These are phyloP conservation scores for Calidris pygmaea DNA, from an alignment of 2,113 vertebrate species.

Conservation along the genomic window DNA sequence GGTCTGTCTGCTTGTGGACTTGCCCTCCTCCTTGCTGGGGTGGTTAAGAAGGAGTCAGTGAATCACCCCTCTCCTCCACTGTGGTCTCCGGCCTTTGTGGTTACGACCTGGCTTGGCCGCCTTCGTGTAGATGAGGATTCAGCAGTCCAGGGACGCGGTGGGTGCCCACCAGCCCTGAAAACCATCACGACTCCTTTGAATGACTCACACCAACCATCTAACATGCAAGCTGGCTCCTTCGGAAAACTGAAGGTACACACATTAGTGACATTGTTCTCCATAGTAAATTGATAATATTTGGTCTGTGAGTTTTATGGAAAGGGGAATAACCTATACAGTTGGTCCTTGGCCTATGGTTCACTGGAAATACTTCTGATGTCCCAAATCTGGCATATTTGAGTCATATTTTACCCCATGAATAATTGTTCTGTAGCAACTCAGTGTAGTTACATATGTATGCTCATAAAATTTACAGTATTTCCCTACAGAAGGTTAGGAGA, in stretches of 20 bases:
- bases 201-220: background rate
- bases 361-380: background rate
- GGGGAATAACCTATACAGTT: background rate
- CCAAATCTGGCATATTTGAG: background rate
- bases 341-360: background rate
- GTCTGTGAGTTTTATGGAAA: background rate
- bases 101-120: background rate
- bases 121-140: rapidly evolving
- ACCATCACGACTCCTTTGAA: background rate
- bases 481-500: background rate
- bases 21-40: background rate
- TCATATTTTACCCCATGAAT: background rate
- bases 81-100: background rate
- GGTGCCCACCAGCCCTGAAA: background rate
- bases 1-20: background rate
- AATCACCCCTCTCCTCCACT: background rate
- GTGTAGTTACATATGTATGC: background rate
- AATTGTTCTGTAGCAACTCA: background rate
- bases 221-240: background rate
- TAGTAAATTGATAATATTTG: background rate
- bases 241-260: background rate
- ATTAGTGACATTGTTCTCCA: background rate
- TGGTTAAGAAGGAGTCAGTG: background rate
- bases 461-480: background rate
- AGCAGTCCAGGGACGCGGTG: background rate